Base-by-base conservation (phyloP, 1,140 invertebrate genomes). In the Camponotus vicinus region DNA sequence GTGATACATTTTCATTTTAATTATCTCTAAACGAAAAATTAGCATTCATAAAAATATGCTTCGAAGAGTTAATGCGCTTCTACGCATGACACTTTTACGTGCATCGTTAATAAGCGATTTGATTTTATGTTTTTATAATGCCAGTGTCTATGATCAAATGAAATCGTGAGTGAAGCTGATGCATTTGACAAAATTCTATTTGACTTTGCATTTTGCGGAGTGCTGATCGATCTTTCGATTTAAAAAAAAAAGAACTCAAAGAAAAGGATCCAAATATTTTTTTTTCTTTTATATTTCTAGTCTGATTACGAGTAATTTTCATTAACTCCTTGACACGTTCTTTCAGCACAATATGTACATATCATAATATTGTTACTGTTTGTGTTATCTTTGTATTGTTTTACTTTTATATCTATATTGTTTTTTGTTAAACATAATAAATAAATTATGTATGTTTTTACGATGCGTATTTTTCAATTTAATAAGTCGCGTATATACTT, bases 221-320 rank as follows among this genome's bases (percentile, higher is more conserved):
- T 63, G 57, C 27, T 7, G 49, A 9, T 52, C 4, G 11, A 80
- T 59, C 3, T 42, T 82, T 45, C 3, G 18, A 45, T 61, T 45
- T 45, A 8, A 8, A 49, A 4, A 42, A 45, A 82, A 73, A 27
- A 27, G 27, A 27, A 27, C 0, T 27, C 27, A 27, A 27, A 27
- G 27, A 27, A 27, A 27, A 27, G 27, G 27, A 61, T 55, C 27
- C 15, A 67, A 9, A 87, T 73, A 6, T 18, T 40, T 70, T 73
- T 27, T n/a, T 64, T 49, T 18, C n/a, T 73, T 82, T 75, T 90
- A 87, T 88, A 85, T 67, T 61, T 89, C 89, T 90, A 89, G 85
- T 90, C 89, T 86, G 86, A 27, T 27, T 27, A 27, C 1, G 27
- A 90, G 78, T 84, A 34, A 78, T 42, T 89, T 61, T 67, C 57